Percentiles rank a stretch among this genome's conserved stretches.
These are phyloP conservation scores for Drosophila paranaensis DNA, from an alignment of 2,888 invertebrate species.

Conservation along the genomic window DNA sequence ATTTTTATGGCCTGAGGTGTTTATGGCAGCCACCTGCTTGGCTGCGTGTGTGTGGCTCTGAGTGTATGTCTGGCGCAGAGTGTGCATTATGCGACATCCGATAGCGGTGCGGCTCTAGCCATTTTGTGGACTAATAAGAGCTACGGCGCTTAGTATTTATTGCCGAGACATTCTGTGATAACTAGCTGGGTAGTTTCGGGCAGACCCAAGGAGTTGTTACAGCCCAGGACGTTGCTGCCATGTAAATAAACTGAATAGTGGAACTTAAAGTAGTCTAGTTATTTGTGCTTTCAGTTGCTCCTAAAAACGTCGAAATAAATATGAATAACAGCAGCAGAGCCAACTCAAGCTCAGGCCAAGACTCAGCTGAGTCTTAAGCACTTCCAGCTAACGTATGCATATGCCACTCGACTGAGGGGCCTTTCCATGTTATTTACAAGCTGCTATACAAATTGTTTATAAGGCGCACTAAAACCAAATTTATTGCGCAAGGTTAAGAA, in stretches of 20 bases:
- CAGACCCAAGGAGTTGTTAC: constrained; percentile 1
- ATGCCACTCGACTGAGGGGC: background rate
- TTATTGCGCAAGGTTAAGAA: background rate
- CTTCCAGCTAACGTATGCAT: background rate
- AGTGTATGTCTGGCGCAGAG: constrained; percentile 33
- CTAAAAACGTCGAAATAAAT: background rate
- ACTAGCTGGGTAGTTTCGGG: background rate
- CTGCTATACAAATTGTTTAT: constrained; percentile 1
- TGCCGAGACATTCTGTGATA: constrained; percentile 22
- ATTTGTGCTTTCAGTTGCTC: background rate
- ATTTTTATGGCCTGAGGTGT: constrained; percentile 71
- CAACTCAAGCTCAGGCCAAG: background rate
- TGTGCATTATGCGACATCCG: constrained; percentile 72
- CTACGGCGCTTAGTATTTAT: constrained; percentile 42
- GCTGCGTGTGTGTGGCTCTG: constrained; percentile 4
- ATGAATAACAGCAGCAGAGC: background rate
- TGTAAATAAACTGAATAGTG: constrained; percentile 6
- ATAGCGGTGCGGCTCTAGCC: constrained; percentile 50
- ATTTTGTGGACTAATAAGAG: constrained; percentile 25
- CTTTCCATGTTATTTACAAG: background rate
- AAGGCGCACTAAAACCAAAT: background rate
- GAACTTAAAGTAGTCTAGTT: background rate
- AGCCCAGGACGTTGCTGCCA: background rate
- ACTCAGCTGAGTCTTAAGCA: background rate
- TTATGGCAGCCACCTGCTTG: constrained; percentile 33